Conservation (phyloP, 2,113 vertebrate genomes). For the Entomyzon cyanotis region DNA sequence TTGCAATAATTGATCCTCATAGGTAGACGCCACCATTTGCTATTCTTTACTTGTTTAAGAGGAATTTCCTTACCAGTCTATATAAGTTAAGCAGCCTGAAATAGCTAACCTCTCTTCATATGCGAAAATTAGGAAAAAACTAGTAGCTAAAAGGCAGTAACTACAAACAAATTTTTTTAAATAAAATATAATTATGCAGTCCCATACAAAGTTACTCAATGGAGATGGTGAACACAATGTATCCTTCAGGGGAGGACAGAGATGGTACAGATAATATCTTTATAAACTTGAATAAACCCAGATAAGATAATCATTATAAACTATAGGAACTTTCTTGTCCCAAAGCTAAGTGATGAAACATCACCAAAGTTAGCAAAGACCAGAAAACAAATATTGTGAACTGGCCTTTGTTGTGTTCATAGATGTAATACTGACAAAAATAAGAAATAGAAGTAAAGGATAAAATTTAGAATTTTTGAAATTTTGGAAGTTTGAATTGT, state of each 20-base stretch:
- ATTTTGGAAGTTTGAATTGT: not conserved
- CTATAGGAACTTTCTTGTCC: not conserved
- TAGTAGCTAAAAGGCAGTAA: not conserved
- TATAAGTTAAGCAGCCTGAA: not conserved
- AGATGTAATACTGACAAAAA: not conserved
- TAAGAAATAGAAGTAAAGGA: not conserved
- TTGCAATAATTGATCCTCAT: not conserved
- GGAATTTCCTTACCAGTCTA: not conserved
- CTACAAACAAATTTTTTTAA: not conserved
- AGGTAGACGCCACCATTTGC: not conserved
- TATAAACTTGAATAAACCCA: not conserved
- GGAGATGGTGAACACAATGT: not conserved
- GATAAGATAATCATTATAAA: not conserved
- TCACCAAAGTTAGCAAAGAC: not conserved
- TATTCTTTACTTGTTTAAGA: not conserved
- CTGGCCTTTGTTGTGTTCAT: not conserved
- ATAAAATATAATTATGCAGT: not conserved
- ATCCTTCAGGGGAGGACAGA: not conserved
- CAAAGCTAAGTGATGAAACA: not conserved
- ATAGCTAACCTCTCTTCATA: not conserved
- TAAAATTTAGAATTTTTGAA: not conserved
- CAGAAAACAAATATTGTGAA: not conserved
- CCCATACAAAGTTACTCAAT: not conserved
- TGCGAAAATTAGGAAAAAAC: not conserved
- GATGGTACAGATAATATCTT: fast-evolving